These are phyloP conservation scores for Apostichopus leukothele DNA, from an alignment of 53 echinoderm and acorn worm species.

Conservation along the genomic window DNA sequence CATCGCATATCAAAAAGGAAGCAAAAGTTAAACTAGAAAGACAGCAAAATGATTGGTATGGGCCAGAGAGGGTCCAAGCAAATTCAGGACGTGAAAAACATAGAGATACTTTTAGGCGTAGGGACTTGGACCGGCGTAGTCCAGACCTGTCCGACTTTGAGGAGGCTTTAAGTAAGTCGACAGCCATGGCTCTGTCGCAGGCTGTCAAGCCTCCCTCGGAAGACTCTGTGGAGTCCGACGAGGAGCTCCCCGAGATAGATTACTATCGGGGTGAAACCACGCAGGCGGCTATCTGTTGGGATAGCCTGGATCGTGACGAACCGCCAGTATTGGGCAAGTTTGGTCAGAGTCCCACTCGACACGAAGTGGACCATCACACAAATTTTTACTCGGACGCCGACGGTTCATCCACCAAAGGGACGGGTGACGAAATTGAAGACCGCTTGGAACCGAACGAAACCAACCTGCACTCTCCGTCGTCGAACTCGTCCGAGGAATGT, in stretches of 20 bases:
- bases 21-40: background rate
- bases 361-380: background rate
- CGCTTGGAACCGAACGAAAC: background rate
- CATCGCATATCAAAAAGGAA: background rate
- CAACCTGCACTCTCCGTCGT: background rate
- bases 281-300: background rate
- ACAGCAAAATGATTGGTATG: background rate
- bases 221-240: background rate
- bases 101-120: too few species aligned
- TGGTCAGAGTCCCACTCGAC: background rate
- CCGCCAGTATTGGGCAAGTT: slow-evolving; percentile 6
- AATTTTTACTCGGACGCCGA: background rate
- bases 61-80: background rate
- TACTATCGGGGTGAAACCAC: background rate
- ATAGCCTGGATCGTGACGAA: background rate
- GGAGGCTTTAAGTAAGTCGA: slow-evolving; percentile 14
- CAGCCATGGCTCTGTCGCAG: slow-evolving; percentile 19
- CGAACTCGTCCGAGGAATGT: background rate
- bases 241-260: slow-evolving; percentile 18
- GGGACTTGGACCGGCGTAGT: background rate
- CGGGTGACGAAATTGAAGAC: background rate
- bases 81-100: too few species aligned
- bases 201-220: background rate
- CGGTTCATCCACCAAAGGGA: background rate
- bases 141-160: slow-evolving; percentile 24